These are phyloP conservation scores for Rhaphigaster nebulosa DNA, from an alignment of 2,888 invertebrate genomes.

Conservation along the genomic window DNA sequence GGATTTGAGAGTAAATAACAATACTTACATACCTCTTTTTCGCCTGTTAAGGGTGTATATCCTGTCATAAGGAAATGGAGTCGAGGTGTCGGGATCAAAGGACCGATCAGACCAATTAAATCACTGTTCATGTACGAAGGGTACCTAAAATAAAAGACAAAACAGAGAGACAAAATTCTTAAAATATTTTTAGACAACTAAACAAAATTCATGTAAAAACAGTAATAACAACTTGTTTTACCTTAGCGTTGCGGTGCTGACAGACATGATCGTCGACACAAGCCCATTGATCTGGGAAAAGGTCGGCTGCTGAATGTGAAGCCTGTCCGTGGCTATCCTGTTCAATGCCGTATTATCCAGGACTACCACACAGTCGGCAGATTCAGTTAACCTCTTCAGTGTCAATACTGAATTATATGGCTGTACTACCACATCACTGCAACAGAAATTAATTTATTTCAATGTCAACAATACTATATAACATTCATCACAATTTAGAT, in stretches of 20 bases:
- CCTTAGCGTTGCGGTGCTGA: conserved; percentile 94
- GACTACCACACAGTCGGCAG: conserved; percentile 97
- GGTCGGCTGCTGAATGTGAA: conserved; percentile 95
- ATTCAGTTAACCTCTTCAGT: conserved; percentile 91
- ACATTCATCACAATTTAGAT: background rate
- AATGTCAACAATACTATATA: background rate
- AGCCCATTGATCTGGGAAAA: conserved; percentile 97
- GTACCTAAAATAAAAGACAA: conserved; percentile 74
- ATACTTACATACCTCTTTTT: conserved; percentile 76
- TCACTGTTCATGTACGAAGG: conserved; percentile 99
- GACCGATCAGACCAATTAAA: conserved; percentile 93
- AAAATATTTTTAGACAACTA: background rate
- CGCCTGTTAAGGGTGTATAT: conserved; percentile 93
- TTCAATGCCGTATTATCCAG: conserved; percentile 98
- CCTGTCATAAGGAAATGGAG: conserved; percentile 99
- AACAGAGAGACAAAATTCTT: background rate
- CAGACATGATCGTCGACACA: conserved; percentile 98
- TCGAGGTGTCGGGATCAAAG: conserved; percentile 96
- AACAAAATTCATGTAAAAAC: background rate
- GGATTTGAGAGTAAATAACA: background rate
- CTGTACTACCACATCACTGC: conserved; percentile 94
- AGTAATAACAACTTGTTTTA: conserved; percentile 66
- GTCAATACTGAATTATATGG: conserved; percentile 97
- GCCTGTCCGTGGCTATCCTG: conserved; percentile 90
- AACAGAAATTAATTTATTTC: conserved; percentile 60